Evolutionary conservation across 2,797 vertebrate genomes (phyloP), one percentile per base, ranked within the genome.

Genomic region (Prunella strophiata): DNA sequence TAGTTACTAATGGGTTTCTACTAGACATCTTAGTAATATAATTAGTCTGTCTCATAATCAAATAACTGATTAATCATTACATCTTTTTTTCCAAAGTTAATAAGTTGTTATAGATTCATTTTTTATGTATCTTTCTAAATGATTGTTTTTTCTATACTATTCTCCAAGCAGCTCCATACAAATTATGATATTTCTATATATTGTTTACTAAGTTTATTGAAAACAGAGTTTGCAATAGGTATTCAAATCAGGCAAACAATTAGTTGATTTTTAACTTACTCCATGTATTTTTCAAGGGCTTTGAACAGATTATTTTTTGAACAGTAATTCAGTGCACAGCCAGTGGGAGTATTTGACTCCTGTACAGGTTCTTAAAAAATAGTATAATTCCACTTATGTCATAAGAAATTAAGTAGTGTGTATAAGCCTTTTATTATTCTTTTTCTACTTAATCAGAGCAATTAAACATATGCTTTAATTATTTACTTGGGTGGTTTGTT

Each of bases 1-100:
- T 94, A 92, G 65, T 95, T 97, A 92, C n/a, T 89, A 94, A 96
- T 95, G 22, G 11, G 38, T 93, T 90, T 97, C 47, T 43, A 91
- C 91, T 93, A 92, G 57, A 94, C 17, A 91, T 72, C 73, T 97
- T 85, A 86, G 63, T 88, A 83, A 96, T 68, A 84, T 92, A 96
- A 96, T 97, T 96, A 93, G 40, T 85, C 43, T 94, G 36, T 71
- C 27, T 91, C 29, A 81, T 84, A 95, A 96, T 95, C 89, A 96
- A 95, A 94, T 95, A 95, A 92, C 68, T 89, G 67, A 96, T 91
- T 96, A 91, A 92, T 94, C 93, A 93, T 87, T 84, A 48, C 36
- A 94, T 43, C 22, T 75, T 93, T 93, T 93, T 96, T 57, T 65
- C 38, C 58, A 50, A 96, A 83, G 29, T 80, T 91, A 89, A 71